These are phyloP conservation scores for Hippasteria phrygiana DNA, from an alignment of 53 echinoderm and acorn worm genomes.

Conservation along the genomic window DNA sequence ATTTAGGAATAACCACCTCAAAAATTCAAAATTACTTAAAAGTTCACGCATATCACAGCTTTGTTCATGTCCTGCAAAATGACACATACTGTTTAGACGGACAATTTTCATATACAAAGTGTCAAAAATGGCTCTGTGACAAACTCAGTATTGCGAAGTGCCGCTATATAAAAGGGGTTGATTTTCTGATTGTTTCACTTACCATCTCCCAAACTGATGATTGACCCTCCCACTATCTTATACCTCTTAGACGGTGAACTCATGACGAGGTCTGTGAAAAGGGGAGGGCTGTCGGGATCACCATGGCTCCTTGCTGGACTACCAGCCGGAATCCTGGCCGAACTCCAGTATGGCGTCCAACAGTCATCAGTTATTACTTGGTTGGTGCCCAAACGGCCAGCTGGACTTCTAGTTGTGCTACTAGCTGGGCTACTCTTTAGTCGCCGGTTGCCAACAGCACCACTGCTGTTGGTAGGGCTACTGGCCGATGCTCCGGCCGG, in stretches of 20 bases:
- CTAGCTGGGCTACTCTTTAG: too few relatives aligned
- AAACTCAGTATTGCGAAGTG: too few relatives aligned
- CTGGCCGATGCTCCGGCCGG: neutral
- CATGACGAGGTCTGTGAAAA: neutral
- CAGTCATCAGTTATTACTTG: neutral
- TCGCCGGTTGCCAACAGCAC: neutral
- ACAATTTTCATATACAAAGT: too few relatives aligned
- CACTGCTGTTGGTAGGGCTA: neutral
- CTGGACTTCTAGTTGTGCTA: too few relatives aligned
- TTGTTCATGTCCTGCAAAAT: too few relatives aligned
- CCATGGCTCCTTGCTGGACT: neutral
- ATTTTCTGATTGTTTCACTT: neutral
- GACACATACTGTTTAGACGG: too few relatives aligned
- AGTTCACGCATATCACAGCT: too few relatives aligned
- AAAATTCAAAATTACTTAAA: too few relatives aligned
- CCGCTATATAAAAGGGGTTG: too few relatives aligned
- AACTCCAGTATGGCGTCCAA: neutral
- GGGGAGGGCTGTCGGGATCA: neutral
- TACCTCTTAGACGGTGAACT: slow-evolving; percentile 62
- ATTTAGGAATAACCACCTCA: too few relatives aligned
- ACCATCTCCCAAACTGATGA: slow-evolving; percentile 42
- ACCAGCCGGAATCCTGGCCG: neutral
- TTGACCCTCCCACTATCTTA: slow-evolving; percentile 67
- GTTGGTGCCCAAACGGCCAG: neutral
- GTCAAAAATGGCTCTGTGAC: too few relatives aligned